Base-by-base conservation (phyloP, 2,888 invertebrate species). In the Cremastobaeus sp. region DNA sequence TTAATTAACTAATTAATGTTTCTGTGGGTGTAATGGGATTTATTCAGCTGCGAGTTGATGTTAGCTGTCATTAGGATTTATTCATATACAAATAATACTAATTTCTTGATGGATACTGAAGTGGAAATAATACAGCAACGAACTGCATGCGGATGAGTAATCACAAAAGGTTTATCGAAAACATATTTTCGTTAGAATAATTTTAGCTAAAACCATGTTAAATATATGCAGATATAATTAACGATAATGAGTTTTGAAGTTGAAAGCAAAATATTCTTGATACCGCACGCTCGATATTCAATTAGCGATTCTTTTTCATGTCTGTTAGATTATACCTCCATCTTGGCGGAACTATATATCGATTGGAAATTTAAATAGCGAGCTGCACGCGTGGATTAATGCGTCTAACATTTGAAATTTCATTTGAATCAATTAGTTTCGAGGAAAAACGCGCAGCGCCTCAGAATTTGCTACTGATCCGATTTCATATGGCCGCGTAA, bases 151-250 rank as follows among this genome's bases (percentile, higher is more conserved):
- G 28, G n/a, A 14, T 30, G 18, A n/a, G 12, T 20, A 25, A 21
- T 15, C 15, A n/a, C 11, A 32, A 45, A 15, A 4, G 30, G 18
- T 41, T 45, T 21, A 35, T 47, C 37, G 37, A 18, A 59, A 47
- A 35, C 35, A 28, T 35, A 37, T 47, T 59, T 47, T 47, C 47
- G 47, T 59, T 47, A 47, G 18, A 37, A 47, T 47, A 25, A 47
- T 35, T 34, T 25, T 20, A 17, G 37, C 3, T 37, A 45, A 43
- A 11, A 34, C 6, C 41, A 8, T 34, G 15, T 21, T 43, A 15
- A n/a, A 20, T 57, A 21, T 43, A 11, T 21, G 34, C 20, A 34
- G 43, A 34, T 43, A 57, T 57, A 18, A 43, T 45, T 57, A 14
- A 4, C 11, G 35, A 17, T 47, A 37, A 47, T 37, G 28, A 35